A percentile compares a stretch with the other conserved stretches of the same genome.
phyloP scores from a whole-genome alignment of 2,888 invertebrate genomes.

The Schrankia costaestrigalis region DNA sequence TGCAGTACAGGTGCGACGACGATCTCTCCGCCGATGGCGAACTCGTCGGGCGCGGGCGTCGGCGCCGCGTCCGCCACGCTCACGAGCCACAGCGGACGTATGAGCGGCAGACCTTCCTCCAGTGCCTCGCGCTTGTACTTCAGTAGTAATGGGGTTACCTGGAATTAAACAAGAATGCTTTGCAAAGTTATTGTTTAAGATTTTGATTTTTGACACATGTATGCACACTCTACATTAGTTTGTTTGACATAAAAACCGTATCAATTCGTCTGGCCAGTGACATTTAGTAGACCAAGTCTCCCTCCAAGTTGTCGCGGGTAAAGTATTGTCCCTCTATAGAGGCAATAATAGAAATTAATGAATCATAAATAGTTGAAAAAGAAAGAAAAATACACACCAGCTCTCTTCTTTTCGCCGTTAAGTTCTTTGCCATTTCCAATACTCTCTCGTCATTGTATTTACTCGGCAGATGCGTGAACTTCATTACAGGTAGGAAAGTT shows the following conservation, averaged over 20 bases:
- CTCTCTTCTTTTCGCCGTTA: constrained; percentile 87
- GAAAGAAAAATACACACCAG: constrained; percentile 70
- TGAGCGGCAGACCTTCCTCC: constrained; percentile 90
- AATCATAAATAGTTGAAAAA: not conserved
- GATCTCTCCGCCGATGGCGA: constrained; percentile 93
- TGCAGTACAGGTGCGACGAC: constrained; percentile 93
- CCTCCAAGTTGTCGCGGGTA: too few relatives aligned
- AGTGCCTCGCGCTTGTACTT: constrained; percentile 89
- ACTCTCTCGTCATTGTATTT: constrained; percentile 91
- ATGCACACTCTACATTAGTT: too few relatives aligned
- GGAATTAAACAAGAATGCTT: constrained; percentile 19
- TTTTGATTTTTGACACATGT: not conserved
- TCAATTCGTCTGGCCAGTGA: too few relatives aligned
- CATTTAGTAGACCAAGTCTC: too few relatives aligned
- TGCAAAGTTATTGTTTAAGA: not conserved
- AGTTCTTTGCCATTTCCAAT: constrained; percentile 87
- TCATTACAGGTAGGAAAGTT: constrained; percentile 94
- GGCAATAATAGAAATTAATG: too few relatives aligned
- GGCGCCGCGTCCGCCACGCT: constrained; percentile 89
- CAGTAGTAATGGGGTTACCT: constrained; percentile 88
- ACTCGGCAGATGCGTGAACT: constrained; percentile 94
- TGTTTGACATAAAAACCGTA: too few relatives aligned
- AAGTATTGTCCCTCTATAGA: too few relatives aligned
- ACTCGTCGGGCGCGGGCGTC: constrained; percentile 89
- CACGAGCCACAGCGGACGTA: constrained; percentile 94